Evolutionary conservation across 2,113 vertebrate genomes (phyloP).

Genomic region (Tauraco erythrolophus): DNA sequence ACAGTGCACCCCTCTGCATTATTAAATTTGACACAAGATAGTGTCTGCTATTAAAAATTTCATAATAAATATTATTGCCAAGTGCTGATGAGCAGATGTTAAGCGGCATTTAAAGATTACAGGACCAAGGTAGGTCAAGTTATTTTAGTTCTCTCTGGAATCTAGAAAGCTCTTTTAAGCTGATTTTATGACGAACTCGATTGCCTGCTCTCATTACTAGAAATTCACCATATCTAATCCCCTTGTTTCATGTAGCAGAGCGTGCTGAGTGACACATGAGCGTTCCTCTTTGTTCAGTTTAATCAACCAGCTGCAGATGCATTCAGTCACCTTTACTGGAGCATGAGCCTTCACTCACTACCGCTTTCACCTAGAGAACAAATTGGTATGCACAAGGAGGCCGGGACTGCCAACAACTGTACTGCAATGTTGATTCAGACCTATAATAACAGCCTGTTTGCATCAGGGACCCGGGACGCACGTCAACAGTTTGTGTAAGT

Average conservation of each 20-base stretch:
- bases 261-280: background rate
- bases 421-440: background rate
- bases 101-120: slow-evolving; percentile 72
- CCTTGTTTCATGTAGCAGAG: slow-evolving; percentile 2
- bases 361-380: background rate
- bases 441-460: background rate
- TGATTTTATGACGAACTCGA: slow-evolving; percentile 54
- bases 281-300: background rate
- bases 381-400: background rate
- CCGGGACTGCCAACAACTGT: background rate
- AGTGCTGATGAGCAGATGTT: slow-evolving; percentile 52
- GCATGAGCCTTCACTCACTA: background rate
- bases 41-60: background rate
- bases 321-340: background rate
- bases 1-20: background rate
- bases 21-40: background rate
- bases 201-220: slow-evolving; percentile 60
- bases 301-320: background rate
- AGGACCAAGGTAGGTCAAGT: slow-evolving; percentile 62
- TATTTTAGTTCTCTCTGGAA: slow-evolving; percentile 67
- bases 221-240: slow-evolving; percentile 60
- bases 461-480: background rate
- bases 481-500: background rate
- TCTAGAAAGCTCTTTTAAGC: slow-evolving; percentile 68
- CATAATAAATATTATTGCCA: background rate